Base-by-base conservation (phyloP, 2,888 invertebrate species). In the Drosophila mulleri region DNA sequence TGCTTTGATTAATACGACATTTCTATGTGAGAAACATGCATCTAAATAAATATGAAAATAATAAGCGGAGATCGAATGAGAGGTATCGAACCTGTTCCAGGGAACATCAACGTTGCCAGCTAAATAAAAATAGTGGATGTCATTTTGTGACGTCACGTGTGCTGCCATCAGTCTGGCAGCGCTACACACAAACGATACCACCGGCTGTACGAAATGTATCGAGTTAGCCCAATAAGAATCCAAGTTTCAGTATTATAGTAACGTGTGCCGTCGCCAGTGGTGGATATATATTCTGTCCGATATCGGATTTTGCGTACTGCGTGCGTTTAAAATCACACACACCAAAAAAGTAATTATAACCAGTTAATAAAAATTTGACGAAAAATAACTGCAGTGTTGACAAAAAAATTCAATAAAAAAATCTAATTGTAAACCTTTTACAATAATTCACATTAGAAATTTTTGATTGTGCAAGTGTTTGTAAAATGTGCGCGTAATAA, bases 401-500 rank as follows among this genome's bases (percentile, higher is more conserved):
- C 63, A 61, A 64, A 41, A 8, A n/a, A n/a, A 41, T 41, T 8
- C n/a, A 41, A n/a, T n/a, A 58, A 37, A 41, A 41, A 26, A 54
- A 64, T 20, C 26, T 42, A 29, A 44, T 66, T 60, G 71, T 45
- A 61, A 62, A 66, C 45, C 53, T 57, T 57, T 56, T 35, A 67
- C 48, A 78, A 70, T 56, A 73, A 64, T 75, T 71, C 52, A 29
- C 35, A 65, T 65, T 73, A 59, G 50, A 71, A 67, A 59, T 79
- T 68, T 50, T 59, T 52, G 65, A 78, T 80, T 86, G 90, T 88
- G 81, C 88, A 85, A 90, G 89, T 88, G 88, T 79, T 75, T 85
- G 89, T 82, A 85, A 78, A 90, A 82, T 87, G 88, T 88, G 87
- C 86, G 86, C 88, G 88, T 82, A 86, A 88, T 86, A 86, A 88